Evolutionary conservation across 1,140 invertebrate genomes (phyloP), one percentile per base, ranked within the genome.

Genomic region (Drosophila nasuta): DNA sequence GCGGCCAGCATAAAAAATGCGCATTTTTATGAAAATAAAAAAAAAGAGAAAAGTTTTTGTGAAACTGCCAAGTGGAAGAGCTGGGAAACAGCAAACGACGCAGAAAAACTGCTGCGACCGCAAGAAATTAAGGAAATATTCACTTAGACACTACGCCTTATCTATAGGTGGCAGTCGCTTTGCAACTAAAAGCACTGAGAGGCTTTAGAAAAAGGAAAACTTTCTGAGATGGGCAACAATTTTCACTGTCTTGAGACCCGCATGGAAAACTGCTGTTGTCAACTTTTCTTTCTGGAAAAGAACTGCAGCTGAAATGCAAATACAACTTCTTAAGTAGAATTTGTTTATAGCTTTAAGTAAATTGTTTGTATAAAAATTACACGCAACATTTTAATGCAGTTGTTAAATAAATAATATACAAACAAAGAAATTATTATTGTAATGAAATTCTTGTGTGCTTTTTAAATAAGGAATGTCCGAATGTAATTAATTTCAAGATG

Each of bases 121-220:
- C 83, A 88, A 73, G 70, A 78, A 83, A 78, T 80, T 80, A 87
- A 70, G 70, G 67, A 78, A 75, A 83, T 83, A 89, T 89, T 87
- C 76, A 88, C 80, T 83, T 77, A 74, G 68, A 20, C 52, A 46
- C 45, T 64, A 49, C 48, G 64, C 73, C 83, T 87, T 87, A 87
- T 87, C 82, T 83, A 8, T 13, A 30, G 30, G 30, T 48, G 56
- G 59, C 45, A 63, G 45, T 46, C 28, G 11, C 48, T 35, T 48
- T 17, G 46, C 28, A 57, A 49, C 38, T 56, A 38, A 64, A 62
- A 70, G 10, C 64, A 20, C 15, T 17, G 45, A 60, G 3, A 33
- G 48, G 20, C 48, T 8, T 28, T 11, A 49, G 48, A 52, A 35
- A 35, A n/a, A 54, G 30, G 15, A 3, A 17, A 30, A 33, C 28